A percentile compares a stretch with the other conserved stretches of the same genome.
phyloP scores from a whole-genome alignment of 2,888 invertebrate genomes.

The Coremacera marginata region DNA sequence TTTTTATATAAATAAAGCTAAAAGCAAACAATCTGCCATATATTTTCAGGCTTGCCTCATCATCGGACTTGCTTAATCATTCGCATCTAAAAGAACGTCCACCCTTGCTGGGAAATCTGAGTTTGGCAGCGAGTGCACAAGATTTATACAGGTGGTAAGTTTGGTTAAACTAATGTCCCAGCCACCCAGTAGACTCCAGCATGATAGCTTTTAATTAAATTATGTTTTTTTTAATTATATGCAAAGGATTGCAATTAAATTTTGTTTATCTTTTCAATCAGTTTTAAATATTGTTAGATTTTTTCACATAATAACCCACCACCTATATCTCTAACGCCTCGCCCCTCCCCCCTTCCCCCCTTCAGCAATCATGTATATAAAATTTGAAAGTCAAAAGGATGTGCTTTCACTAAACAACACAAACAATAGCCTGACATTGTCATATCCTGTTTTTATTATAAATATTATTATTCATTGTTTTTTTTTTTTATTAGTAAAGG shows the following conservation, averaged over 20 bases:
- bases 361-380: not conserved
- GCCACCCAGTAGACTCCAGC: not conserved
- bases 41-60: conserved; percentile 72
- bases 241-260: too few relatives aligned
- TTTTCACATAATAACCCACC: too few relatives aligned
- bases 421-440: conserved; percentile 6
- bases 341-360: too few relatives aligned
- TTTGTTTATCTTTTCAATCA: too few relatives aligned
- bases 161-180: conserved; percentile 46
- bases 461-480: conserved; percentile 8
- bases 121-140: conserved; percentile 70
- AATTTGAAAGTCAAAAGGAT: not conserved
- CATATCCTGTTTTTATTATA: not conserved
- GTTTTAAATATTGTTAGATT: too few relatives aligned
- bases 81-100: conserved; percentile 72
- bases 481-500: not conserved
- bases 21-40: conserved; percentile 1
- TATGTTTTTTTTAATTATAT: too few relatives aligned
- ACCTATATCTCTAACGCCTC: too few relatives aligned
- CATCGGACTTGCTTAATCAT: conserved; percentile 74
- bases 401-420: not conserved
- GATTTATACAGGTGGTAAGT: conserved; percentile 71
- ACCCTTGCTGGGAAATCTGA: conserved; percentile 70
- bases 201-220: too few relatives aligned
- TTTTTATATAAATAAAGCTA: not conserved